A percentile compares a stretch with the other conserved stretches of the same genome.
These are phyloP conservation scores for Phragmatobia fuliginosa DNA, from an alignment of 2,888 invertebrate genomes.

Conservation along the genomic window DNA sequence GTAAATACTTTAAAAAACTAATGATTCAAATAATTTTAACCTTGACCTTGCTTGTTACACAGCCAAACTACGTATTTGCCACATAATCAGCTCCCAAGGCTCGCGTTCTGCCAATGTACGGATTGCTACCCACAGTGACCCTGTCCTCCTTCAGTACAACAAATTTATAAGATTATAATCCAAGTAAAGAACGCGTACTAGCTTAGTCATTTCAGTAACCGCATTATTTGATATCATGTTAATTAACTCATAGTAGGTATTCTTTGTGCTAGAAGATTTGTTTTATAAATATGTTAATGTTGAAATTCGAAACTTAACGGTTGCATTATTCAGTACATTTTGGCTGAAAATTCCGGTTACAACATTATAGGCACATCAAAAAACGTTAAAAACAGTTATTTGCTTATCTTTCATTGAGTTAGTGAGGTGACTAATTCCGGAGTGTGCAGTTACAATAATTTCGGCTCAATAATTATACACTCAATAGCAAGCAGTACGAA, in stretches of 20 bases:
- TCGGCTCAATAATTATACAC: too few species aligned
- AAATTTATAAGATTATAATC: constrained; percentile 66
- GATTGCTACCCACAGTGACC: constrained; percentile 32
- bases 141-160: constrained; percentile 45
- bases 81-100: constrained; percentile 27
- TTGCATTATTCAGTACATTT: too few species aligned
- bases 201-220: constrained; percentile 49
- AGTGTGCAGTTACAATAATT: too few species aligned
- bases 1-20: too few species aligned
- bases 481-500: too few species aligned
- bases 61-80: constrained; percentile 7
- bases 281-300: not conserved
- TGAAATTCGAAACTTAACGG: not conserved
- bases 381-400: too few species aligned
- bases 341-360: too few species aligned
- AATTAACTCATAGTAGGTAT: not conserved
- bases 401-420: too few species aligned
- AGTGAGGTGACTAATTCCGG: too few species aligned
- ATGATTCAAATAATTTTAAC: not conserved
- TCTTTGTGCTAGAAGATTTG: not conserved
- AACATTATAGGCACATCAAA: too few species aligned
- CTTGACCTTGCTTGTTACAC: constrained; percentile 9
- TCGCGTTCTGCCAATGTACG: constrained; percentile 14
- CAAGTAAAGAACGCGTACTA: constrained; percentile 57
- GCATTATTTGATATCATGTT: constrained; percentile 1